A percentile compares a stretch with the other conserved stretches of the same genome.
Evolutionary conservation across 2,113 vertebrate genomes (phyloP).

Genomic region (Bos javanicus): DNA sequence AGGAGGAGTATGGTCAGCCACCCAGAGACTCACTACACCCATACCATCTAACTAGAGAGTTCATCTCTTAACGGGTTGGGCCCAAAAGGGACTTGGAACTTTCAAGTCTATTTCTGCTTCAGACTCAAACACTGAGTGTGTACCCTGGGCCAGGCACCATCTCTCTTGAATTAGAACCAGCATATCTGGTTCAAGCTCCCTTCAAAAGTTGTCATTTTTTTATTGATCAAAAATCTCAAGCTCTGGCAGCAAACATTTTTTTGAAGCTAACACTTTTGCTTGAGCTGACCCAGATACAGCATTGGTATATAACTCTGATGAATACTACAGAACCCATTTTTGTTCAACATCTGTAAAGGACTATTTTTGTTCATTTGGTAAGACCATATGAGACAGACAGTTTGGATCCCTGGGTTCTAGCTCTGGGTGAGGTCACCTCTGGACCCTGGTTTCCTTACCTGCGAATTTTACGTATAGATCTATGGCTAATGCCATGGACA

Average conservation of each 20-base stretch:
- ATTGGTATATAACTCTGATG: neutral
- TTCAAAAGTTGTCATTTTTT: neutral
- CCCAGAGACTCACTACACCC: neutral
- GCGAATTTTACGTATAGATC: neutral
- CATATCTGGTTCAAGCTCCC: neutral
- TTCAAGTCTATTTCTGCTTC: neutral
- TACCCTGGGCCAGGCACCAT: neutral
- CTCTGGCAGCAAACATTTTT: neutral
- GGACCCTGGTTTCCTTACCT: neutral
- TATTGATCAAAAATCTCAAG: neutral
- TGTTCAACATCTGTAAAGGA: neutral
- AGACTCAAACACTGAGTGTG: neutral
- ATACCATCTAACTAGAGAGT: fast-evolving
- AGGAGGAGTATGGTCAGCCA: neutral
- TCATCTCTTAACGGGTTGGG: neutral
- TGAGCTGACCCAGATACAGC: neutral
- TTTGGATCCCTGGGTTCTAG: neutral
- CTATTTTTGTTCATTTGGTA: neutral
- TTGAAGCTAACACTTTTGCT: neutral
- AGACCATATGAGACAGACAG: neutral
- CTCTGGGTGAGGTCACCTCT: neutral
- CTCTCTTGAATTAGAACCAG: neutral
- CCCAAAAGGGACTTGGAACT: no score
- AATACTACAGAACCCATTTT: neutral
- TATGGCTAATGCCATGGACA: neutral